Conservation (phyloP, 2,888 invertebrate species). For the Leucophenga montana region DNA sequence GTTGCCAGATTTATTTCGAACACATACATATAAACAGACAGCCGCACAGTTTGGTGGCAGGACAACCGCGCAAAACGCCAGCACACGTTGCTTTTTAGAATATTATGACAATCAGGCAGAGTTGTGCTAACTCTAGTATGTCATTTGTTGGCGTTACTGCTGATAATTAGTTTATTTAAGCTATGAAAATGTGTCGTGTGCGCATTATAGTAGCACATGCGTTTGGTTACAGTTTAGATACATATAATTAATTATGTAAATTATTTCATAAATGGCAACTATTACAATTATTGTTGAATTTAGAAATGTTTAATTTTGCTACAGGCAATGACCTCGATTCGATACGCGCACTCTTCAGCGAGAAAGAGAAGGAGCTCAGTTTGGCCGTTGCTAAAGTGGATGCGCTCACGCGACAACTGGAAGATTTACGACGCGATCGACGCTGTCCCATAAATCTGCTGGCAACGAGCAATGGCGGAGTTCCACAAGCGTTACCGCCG, state of each 20-base stretch:
- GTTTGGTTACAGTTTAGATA: too few species aligned
- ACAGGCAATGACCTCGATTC: conserved; percentile 96
- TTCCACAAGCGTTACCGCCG: conserved; percentile 76
- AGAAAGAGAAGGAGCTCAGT: conserved; percentile 96
- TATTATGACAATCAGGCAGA: too few species aligned
- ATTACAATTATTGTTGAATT: background rate
- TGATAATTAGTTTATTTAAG: conserved; percentile 19
- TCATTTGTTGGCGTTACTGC: background rate
- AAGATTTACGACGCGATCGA: conserved; percentile 86
- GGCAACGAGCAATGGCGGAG: conserved; percentile 58
- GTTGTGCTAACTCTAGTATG: too few species aligned
- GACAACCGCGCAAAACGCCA: too few species aligned
- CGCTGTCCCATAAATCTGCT: conserved; percentile 75
- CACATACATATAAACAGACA: conserved; percentile 35
- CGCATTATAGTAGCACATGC: background rate
- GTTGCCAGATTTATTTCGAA: conserved; percentile 43
- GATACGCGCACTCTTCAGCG: conserved; percentile 95
- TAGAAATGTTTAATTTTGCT: conserved; percentile 21
- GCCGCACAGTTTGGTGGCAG: conserved; percentile 28
- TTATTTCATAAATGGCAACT: conserved; percentile 14
- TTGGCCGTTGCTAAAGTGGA: conserved; percentile 98
- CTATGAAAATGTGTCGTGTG: background rate
- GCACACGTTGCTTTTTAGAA: too few species aligned
- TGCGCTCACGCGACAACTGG: conserved; percentile 93
- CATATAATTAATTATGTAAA: conserved; percentile 17